Evolutionary conservation across 1,140 invertebrate species (phyloP).

Genomic region (Pogonomyrmex californicus): DNA sequence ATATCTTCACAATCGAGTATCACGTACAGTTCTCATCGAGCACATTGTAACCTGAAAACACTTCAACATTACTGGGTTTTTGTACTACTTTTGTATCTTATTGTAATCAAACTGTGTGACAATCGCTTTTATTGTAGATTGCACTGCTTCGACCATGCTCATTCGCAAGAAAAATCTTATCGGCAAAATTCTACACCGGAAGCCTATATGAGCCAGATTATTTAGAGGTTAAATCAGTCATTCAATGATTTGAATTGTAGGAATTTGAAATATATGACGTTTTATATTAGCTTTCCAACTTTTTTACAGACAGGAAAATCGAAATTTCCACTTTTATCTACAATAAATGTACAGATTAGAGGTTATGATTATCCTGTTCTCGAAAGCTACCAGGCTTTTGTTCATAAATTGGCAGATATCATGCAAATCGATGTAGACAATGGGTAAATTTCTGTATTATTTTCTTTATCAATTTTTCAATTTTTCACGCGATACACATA

Average conservation of each 20-base stretch:
- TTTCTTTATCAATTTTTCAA: constrained; percentile 23
- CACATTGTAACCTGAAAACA: constrained; percentile 6
- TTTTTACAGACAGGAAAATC: constrained; percentile 88
- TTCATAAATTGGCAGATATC: constrained; percentile 91
- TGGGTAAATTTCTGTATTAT: constrained; percentile 86
- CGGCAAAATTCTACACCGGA: constrained; percentile 66
- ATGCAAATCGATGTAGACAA: constrained; percentile 93
- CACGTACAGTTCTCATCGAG: not conserved
- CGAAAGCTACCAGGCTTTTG: constrained; percentile 93
- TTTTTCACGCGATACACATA: constrained; percentile 51
- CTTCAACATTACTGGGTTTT: not conserved
- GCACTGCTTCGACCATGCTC: not conserved
- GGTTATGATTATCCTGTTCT: constrained; percentile 94
- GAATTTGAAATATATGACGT: constrained; percentile 23
- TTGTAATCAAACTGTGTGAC: not conserved
- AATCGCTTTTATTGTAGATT: constrained; percentile 49
- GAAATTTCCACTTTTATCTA: constrained; percentile 91
- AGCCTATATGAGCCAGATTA: constrained; percentile 88
- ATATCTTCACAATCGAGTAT: not conserved
- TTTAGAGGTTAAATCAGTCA: constrained; percentile 84
- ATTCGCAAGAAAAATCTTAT: constrained; percentile 7
- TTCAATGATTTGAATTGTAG: not conserved
- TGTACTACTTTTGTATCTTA: constrained; percentile 28
- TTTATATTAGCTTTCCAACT: constrained; percentile 54
- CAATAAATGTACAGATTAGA: constrained; percentile 92